Evolutionary conservation across 2,797 vertebrate species (phyloP).

Genomic region (Pyrocephalus nanus): DNA sequence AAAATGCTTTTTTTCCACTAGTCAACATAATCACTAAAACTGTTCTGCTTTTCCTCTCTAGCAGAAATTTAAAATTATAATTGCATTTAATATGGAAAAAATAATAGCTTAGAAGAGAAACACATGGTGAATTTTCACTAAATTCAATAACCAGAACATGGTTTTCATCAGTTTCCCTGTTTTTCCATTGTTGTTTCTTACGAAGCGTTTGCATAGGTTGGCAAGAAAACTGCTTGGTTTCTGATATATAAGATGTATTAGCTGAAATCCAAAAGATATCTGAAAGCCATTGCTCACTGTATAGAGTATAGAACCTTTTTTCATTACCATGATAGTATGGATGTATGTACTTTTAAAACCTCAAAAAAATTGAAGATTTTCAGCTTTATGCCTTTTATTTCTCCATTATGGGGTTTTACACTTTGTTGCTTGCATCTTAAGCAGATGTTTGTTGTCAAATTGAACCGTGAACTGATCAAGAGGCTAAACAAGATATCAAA

Average conservation of each 20-base stretch:
- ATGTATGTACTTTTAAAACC: neutral
- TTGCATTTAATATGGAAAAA: neutral
- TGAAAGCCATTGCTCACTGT: too few relatives aligned
- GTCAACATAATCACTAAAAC: neutral
- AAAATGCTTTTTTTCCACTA: neutral
- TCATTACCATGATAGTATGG: neutral
- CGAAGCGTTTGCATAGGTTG: neutral
- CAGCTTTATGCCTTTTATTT: neutral
- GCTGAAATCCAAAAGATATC: neutral
- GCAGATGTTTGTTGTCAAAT: neutral
- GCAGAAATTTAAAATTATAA: neutral
- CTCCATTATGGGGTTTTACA: neutral
- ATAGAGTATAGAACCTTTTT: too few relatives aligned
- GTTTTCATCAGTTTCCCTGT: neutral
- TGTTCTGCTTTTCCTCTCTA: neutral
- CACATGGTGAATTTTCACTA: neutral
- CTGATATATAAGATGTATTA: neutral
- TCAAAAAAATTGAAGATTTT: neutral
- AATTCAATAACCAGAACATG: neutral
- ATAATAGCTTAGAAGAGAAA: neutral
- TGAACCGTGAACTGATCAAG: neutral
- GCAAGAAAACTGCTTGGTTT: neutral
- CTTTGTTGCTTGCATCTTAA: conserved; percentile 8
- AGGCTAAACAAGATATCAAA: neutral
- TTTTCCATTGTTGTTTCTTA: neutral